Conservation (phyloP, 2,113 vertebrate species). For the Solea senegalensis region DNA sequence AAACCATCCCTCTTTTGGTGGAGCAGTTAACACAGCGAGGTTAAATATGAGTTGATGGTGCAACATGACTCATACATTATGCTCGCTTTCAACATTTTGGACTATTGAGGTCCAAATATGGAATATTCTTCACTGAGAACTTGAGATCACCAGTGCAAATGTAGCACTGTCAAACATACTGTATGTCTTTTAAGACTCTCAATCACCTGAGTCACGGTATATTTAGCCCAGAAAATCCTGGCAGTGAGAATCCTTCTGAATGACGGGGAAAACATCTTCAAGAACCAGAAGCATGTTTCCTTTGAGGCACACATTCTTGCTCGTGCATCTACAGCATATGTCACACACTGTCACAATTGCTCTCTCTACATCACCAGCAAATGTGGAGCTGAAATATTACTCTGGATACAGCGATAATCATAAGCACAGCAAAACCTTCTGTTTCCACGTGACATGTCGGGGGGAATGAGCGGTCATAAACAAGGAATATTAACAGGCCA, state of each 20-base stretch:
- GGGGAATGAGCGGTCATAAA: slow-evolving; percentile 34
- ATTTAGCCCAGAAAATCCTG: no score
- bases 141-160: no score
- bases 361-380: neutral
- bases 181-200: no score
- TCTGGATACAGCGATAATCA: neutral
- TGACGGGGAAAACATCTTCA: neutral
- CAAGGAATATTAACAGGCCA: slow-evolving; percentile 37
- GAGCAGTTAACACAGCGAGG: neutral
- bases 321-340: neutral
- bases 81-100: neutral
- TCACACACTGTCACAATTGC: no score
- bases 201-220: no score
- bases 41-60: neutral
- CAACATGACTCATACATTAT: neutral
- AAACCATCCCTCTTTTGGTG: neutral
- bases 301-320: neutral
- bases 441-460: no score
- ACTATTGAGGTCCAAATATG: neutral
- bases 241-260: neutral
- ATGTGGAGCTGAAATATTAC: neutral
- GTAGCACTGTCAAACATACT: no score
- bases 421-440: no score
- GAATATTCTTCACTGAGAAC: neutral
- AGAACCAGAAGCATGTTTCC: neutral